Conservation (phyloP, 2,113 vertebrate genomes). For the Macaca mulatta region DNA sequence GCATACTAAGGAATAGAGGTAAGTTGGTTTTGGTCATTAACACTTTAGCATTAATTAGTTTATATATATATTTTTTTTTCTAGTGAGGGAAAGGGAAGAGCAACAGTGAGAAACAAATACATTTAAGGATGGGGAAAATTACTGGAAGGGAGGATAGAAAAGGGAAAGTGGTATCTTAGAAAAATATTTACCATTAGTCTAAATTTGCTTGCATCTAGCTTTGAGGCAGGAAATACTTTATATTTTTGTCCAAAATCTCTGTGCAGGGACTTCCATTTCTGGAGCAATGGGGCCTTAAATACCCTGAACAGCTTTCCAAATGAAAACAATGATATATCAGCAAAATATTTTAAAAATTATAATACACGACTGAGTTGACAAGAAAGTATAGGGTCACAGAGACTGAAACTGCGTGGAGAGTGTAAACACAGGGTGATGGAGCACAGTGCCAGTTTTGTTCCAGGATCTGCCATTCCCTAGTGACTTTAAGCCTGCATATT, state of each 20-base stretch:
- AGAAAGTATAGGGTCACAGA: not conserved
- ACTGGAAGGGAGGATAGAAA: not conserved
- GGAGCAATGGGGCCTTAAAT: not conserved
- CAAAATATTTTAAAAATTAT: not conserved
- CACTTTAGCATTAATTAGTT: not conserved
- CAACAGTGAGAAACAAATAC: not conserved
- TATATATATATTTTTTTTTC: not conserved
- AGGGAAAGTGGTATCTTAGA: not conserved
- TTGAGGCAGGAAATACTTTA: not conserved
- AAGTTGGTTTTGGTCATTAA: not conserved
- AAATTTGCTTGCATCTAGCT: not conserved
- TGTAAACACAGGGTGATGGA: not conserved
- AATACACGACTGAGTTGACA: not conserved
- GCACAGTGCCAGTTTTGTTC: not conserved
- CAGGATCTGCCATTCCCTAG: not conserved
- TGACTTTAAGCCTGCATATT: not conserved
- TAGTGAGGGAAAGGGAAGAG: not conserved
- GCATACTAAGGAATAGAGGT: not conserved
- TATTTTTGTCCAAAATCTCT: slow-evolving; percentile 14
- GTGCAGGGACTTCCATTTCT: not conserved
- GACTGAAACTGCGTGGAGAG: not conserved
- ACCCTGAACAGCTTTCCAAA: not conserved
- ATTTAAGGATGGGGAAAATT: not conserved
- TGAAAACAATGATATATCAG: not conserved
- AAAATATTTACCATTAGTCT: not conserved